phyloP scores from a whole-genome alignment of 2,113 vertebrate species.

The Eudyptes chrysolophus region DNA sequence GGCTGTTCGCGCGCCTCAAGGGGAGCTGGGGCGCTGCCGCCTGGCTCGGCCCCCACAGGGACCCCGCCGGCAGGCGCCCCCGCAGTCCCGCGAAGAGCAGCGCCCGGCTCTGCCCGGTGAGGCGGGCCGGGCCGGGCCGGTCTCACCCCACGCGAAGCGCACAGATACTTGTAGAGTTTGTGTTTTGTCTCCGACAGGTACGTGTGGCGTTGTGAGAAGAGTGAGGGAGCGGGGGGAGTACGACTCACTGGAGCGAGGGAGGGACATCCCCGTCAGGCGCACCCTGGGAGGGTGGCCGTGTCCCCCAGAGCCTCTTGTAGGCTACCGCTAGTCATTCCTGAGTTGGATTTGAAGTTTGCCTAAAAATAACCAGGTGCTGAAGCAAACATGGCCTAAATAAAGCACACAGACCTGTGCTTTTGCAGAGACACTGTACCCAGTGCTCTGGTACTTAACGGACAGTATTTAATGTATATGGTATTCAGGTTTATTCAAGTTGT shows the following conservation, averaged over 20 bases:
- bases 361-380: neutral
- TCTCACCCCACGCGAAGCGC: neutral
- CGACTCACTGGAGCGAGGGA: neutral
- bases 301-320: neutral
- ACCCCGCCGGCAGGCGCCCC: neutral
- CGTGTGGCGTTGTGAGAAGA: neutral
- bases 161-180: neutral
- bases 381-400: neutral
- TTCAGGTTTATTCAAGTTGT: rapidly evolving
- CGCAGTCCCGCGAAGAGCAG: neutral
- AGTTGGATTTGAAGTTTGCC: neutral
- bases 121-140: neutral
- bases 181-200: too few relatives aligned
- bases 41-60: too few relatives aligned
- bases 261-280: neutral
- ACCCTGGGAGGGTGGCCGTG: neutral
- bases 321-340: too few relatives aligned
- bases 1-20: neutral
- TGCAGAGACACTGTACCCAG: rapidly evolving
- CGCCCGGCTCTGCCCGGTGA: neutral
- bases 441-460: rapidly evolving
- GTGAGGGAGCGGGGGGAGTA: neutral
- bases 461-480: rapidly evolving
- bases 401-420: rapidly evolving
- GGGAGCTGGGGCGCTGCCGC: neutral